Evolutionary conservation across 2,888 invertebrate genomes (phyloP).

Genomic region (Plebejus melissa): DNA sequence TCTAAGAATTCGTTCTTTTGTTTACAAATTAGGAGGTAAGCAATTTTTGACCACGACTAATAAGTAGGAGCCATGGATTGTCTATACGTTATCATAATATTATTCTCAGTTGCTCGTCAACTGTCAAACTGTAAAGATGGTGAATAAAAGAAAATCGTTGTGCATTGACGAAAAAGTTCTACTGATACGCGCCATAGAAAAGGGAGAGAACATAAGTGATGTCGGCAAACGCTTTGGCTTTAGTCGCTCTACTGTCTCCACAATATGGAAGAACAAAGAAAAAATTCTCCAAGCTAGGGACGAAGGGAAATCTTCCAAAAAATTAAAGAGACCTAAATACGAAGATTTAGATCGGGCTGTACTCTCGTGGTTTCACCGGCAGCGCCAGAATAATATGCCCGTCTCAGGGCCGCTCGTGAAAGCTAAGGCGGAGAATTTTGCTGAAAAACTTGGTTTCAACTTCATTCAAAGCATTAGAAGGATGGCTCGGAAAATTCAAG

Average conservation of each 20-base stretch:
- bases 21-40: too few relatives aligned
- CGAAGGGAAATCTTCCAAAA: slow-evolving; percentile 41
- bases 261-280: slow-evolving; percentile 43
- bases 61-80: too few relatives aligned
- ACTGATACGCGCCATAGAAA: slow-evolving; percentile 36
- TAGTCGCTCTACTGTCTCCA: slow-evolving; percentile 40
- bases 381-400: slow-evolving; percentile 40
- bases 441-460: slow-evolving; percentile 30
- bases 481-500: slow-evolving; percentile 44
- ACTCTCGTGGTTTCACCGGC: slow-evolving; percentile 39
- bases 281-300: slow-evolving; percentile 40
- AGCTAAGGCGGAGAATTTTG: slow-evolving; percentile 1
- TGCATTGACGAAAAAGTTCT: slow-evolving; percentile 29
- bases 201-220: slow-evolving; percentile 36
- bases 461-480: slow-evolving; percentile 42
- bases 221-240: slow-evolving; percentile 40
- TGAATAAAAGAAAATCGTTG: too few relatives aligned
- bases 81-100: too few relatives aligned
- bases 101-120: neutral
- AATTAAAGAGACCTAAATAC: slow-evolving; percentile 42
- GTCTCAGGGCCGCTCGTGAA: neutral
- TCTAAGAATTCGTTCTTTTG: too few relatives aligned
- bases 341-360: slow-evolving; percentile 38
- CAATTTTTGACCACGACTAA: too few relatives aligned
- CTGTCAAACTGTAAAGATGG: neutral